A percentile compares a stretch with the other conserved stretches of the same genome.
These are phyloP conservation scores for Micoletzkya japonica DNA, from an alignment of 2,888 invertebrate species.

Conservation along the genomic window DNA sequence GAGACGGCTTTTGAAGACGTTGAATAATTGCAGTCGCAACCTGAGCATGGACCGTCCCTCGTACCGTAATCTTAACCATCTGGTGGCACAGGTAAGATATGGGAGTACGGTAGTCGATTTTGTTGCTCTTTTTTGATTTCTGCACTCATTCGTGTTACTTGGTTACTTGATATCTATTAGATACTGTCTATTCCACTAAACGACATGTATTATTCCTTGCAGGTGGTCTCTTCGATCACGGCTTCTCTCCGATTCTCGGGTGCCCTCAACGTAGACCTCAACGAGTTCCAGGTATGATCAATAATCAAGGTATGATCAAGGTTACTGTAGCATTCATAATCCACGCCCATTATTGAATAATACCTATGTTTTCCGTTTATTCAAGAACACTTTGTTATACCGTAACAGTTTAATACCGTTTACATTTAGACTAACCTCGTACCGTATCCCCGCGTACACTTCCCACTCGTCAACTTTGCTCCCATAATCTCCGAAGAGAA, in stretches of 20 bases:
- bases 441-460: not conserved
- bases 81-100: not conserved
- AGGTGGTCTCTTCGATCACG: constrained; percentile 5
- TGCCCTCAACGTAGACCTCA: constrained; percentile 5
- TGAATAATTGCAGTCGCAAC: not conserved
- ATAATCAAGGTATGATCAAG: not conserved
- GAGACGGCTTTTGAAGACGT: not conserved
- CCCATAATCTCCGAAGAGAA: not conserved
- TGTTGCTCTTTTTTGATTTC: too few species aligned
- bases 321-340: not conserved
- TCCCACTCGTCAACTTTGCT: not conserved
- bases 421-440: not conserved
- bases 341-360: too few species aligned
- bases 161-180: too few species aligned
- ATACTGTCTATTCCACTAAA: too few species aligned
- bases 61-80: not conserved
- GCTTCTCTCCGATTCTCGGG: constrained; percentile 1
- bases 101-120: too few species aligned
- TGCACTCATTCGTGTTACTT: too few species aligned
- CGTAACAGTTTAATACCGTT: too few species aligned
- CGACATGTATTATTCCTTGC: not conserved
- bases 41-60: not conserved
- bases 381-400: too few species aligned
- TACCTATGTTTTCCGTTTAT: too few species aligned
- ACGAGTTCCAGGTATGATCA: not conserved